Evolutionary conservation across 1,140 invertebrate genomes (phyloP), one percentile per base, ranked within the genome.

Genomic region (Chelonus insularis): DNA sequence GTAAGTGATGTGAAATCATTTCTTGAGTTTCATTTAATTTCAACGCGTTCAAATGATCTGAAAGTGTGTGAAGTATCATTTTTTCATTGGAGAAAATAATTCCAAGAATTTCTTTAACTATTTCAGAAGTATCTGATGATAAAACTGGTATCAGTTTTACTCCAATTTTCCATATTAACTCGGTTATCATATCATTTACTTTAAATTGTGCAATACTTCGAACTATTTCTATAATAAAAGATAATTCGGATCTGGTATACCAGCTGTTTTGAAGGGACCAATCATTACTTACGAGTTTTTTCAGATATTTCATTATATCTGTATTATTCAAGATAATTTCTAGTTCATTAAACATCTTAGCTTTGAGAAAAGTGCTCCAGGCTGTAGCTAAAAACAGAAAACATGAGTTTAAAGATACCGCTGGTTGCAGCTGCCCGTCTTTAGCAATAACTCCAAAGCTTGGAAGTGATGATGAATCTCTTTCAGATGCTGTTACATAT

Each of bases 231-330:
- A 60, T 62, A 4, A 81, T 57, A 4, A 82, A 67, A 16, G 48
- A 66, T 1, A 79, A 71, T 52, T 82, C 80, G 0, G 63, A 50
- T 32, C 78, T 71, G 6, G 75, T 76, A 25, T 74, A 82, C 79
- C 79, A 82, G 0, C 76, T 81, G 52, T 45, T 68, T 45, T 76
- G 72, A 6, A 79, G 63, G 11, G 64, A 68, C 80, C 80, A 82
- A 0, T 74, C 65, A 4, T 45, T 39, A 36, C 57, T 66, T 12
- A 66, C 64, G 1, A 81, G 43, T 52, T 68, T 68, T 16, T 45
- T 23, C 4, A 80, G 32, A 54, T 82, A 82, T 21, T 66, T 73
- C n/a, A 45, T 1, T 8, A 82, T 43, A 12, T 72, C 61, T 12
- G 66, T 6, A 4, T 68, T 68, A 3, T 57, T 52, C 4, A 77